Evolutionary conservation across 2,113 vertebrate species (phyloP), one percentile per base, ranked within the genome.

Genomic region (Actenoides hombroni): DNA sequence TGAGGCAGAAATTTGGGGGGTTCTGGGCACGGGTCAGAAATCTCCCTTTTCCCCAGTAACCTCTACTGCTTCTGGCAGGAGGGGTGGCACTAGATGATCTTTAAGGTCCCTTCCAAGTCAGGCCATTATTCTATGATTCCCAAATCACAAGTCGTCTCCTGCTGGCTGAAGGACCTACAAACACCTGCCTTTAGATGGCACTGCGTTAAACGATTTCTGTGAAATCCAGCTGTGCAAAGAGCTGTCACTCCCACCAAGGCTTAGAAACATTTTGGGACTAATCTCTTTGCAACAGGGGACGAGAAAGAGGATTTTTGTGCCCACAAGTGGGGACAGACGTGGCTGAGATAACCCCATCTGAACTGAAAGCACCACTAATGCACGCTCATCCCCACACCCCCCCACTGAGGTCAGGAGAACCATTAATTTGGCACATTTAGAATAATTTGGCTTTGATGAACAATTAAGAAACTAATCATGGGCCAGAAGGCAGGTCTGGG

Each of bases 281-380:
- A 65, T 31, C 9, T 56, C 39, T 73, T 40, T 23, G 25, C 51
- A 49, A 18, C n/a, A 31, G 21, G 21, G 31, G 10, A 84, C 37
- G 42, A n/a, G 11, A 71, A 90, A 42, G 21, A 60, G 39, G 59
- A 5, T 81, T 74, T n/a, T 69, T 53, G 40, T 82, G 61, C 29
- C 64, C 79, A 35, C 13, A 5, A 23, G 37, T 0, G 0, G 31
- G 24, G 76, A 31, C 26, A 16, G 2, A 0, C 16, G 64, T 46
- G 28, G 78, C 28, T 77, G 46, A 51, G 63, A 39, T 81, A n/a
- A 61, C 59, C 25, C 53, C 9, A 2, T 12, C 77, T 51, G 69
- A 77, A 60, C 40, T 4, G 4, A 91, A 73, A 74, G 15, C 33
- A 37, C 54, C 4, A 1, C 63, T 37, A 35, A 20, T 0, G 11